Evolutionary conservation across 1,140 invertebrate genomes (phyloP).

Genomic region (Zophobas atratus): DNA sequence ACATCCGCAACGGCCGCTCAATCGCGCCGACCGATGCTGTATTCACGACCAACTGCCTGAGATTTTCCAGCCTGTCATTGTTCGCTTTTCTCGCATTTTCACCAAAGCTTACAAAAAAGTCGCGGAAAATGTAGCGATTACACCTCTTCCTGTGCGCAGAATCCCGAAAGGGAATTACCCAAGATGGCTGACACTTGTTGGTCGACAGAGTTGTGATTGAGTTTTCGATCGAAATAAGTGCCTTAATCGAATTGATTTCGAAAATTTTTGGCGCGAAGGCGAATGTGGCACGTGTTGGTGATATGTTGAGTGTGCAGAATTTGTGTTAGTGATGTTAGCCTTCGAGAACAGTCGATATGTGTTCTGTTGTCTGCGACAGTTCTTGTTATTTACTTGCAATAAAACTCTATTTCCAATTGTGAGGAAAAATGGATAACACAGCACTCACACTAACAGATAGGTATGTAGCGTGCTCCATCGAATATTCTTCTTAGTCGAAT

Average conservation of each 20-base stretch:
- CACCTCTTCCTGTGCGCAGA: not conserved
- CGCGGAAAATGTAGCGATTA: slow-evolving; percentile 1
- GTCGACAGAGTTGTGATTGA: slow-evolving; percentile 54
- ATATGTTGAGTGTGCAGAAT: slow-evolving; percentile 42
- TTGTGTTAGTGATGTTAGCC: slow-evolving; percentile 53
- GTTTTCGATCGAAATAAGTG: slow-evolving; percentile 54
- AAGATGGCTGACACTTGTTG: slow-evolving; percentile 67
- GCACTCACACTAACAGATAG: slow-evolving; percentile 52
- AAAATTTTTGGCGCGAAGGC: slow-evolving; percentile 48
- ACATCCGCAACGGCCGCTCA: too few species aligned
- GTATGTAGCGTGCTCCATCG: slow-evolving; percentile 34
- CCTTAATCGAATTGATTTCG: slow-evolving; percentile 51
- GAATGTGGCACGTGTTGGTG: slow-evolving; percentile 15
- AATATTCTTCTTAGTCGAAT: slow-evolving; percentile 16
- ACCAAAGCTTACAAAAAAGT: not conserved
- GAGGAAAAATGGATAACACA: slow-evolving; percentile 57
- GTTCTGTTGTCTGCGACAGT: slow-evolving; percentile 55
- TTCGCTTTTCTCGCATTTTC: slow-evolving; percentile 12
- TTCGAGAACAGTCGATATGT: slow-evolving; percentile 55
- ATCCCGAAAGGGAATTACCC: slow-evolving; percentile 32
- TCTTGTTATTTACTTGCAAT: slow-evolving; percentile 55
- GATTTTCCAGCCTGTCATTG: not conserved
- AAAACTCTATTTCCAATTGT: slow-evolving; percentile 51
- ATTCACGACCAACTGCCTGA: too few species aligned
- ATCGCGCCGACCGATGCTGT: too few species aligned